Evolutionary conservation across 2,888 invertebrate genomes (phyloP).

Genomic region (Branchellion lobata): DNA sequence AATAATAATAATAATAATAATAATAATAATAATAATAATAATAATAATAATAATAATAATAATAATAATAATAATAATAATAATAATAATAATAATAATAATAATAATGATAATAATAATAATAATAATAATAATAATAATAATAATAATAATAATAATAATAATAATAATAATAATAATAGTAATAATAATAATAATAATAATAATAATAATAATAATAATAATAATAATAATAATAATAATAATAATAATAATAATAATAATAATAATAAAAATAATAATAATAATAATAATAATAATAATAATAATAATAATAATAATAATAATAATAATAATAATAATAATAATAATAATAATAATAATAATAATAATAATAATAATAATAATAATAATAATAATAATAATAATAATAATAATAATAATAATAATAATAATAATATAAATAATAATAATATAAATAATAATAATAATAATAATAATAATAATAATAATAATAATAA

Average conservation of each 20-base stretch:
- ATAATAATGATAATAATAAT: constrained; percentile 42
- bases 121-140: constrained; percentile 40
- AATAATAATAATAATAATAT: background rate
- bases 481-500: background rate
- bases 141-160: background rate
- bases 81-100: constrained; percentile 39
- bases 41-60: constrained; percentile 38
- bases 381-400: background rate
- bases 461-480: constrained; percentile 7
- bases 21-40: constrained; percentile 37
- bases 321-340: background rate
- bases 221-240: constrained; percentile 28
- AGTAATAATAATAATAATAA: background rate
- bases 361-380: background rate
- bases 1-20: constrained; percentile 40
- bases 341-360: background rate
- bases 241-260: constrained; percentile 2
- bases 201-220: constrained; percentile 10
- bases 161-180: constrained; percentile 2
- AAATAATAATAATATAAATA: background rate
- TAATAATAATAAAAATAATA: background rate
- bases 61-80: constrained; percentile 40
- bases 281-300: constrained; percentile 19
- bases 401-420: background rate
- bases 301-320: constrained; percentile 3